phyloP scores from a whole-genome alignment of 2,888 invertebrate species.

The Taenaris catops region DNA sequence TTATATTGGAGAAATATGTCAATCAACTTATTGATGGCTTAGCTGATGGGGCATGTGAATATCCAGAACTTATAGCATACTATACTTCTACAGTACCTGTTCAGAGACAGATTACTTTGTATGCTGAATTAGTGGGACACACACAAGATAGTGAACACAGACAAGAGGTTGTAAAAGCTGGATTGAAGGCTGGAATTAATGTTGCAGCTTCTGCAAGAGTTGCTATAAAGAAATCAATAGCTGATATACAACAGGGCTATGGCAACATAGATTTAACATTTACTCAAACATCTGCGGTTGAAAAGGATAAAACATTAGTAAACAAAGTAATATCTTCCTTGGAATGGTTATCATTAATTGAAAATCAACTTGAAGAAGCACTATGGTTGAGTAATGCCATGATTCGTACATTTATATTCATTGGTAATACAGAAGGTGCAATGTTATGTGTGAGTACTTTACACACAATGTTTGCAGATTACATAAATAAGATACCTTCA shows the following conservation, averaged over 20 bases:
- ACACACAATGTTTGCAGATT: conserved; percentile 56
- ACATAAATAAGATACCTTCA: conserved; percentile 54
- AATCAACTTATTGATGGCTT: conserved; percentile 82
- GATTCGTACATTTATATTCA: conserved; percentile 90
- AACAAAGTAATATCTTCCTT: conserved; percentile 78
- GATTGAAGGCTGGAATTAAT: conserved; percentile 87
- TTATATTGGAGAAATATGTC: conserved; percentile 88
- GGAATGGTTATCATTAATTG: conserved; percentile 92
- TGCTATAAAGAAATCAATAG: conserved; percentile 87
- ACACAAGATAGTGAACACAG: conserved; percentile 84
- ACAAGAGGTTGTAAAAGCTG: conserved; percentile 83
- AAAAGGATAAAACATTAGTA: conserved; percentile 64
- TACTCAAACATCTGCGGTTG: conserved; percentile 83
- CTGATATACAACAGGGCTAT: conserved; percentile 65
- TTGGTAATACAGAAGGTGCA: conserved; percentile 91
- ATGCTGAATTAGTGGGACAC: conserved; percentile 84
- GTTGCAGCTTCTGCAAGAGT: conserved; percentile 91
- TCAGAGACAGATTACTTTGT: conserved; percentile 72
- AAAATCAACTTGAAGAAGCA: conserved; percentile 88
- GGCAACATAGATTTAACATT: conserved; percentile 77
- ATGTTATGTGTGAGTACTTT: conserved; percentile 81
- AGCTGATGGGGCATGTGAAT: conserved; percentile 76
- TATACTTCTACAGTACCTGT: conserved; percentile 90
- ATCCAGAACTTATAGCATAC: conserved; percentile 89
- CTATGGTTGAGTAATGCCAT: conserved; percentile 94